Conservation (phyloP, 2,113 vertebrate species). For the Grantiella picta region DNA sequence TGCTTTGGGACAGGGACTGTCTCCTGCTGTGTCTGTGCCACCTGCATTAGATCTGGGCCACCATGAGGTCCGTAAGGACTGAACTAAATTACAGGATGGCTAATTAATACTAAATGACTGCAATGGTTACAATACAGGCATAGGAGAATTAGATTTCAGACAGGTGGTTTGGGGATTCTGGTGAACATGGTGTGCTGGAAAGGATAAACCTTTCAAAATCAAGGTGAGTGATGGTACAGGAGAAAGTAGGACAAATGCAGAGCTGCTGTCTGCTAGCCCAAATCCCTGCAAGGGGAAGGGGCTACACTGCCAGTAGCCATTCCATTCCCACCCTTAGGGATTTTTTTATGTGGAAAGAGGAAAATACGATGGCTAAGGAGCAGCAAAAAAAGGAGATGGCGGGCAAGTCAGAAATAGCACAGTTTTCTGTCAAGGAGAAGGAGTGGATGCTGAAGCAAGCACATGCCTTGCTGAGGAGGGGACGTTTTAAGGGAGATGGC, state of each 20-base stretch:
- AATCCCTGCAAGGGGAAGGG: neutral
- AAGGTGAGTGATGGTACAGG: neutral
- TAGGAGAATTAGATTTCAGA: neutral
- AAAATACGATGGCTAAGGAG: neutral
- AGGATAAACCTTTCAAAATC: neutral
- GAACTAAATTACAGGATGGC: neutral
- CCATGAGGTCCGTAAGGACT: neutral
- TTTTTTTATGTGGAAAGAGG: neutral
- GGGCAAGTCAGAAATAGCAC: neutral
- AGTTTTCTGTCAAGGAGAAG: neutral
- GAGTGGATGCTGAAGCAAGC: neutral
- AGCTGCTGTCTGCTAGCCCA: neutral
- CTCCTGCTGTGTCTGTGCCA: neutral
- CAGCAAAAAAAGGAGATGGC: neutral
- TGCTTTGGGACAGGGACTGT: neutral
- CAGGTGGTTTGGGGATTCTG: neutral
- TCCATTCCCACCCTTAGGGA: neutral
- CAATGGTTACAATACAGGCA: neutral
- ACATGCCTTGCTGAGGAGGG: neutral
- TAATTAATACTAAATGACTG: slow-evolving; percentile 16
- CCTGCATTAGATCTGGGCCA: neutral
- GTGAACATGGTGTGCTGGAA: neutral
- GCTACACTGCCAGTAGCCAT: neutral
- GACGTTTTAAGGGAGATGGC: neutral
- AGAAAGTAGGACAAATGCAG: neutral